Percentiles rank a stretch among this genome's conserved stretches.
These are phyloP conservation scores for Acanthosepion pharaonis DNA, from an alignment of 2,888 invertebrate genomes.

Conservation along the genomic window DNA sequence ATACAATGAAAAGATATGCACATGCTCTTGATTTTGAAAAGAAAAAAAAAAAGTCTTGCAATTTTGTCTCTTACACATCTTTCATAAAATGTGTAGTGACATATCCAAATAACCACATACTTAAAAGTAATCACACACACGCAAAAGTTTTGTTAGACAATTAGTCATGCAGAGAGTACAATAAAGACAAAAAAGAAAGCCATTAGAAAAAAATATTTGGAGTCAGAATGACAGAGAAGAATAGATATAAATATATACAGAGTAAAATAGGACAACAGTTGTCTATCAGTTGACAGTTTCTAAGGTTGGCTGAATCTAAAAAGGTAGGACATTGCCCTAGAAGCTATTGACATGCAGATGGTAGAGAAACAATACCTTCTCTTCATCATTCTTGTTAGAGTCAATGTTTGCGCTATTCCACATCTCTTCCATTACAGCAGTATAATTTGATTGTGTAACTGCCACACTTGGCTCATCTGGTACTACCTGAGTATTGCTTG, in stretches of 20 bases:
- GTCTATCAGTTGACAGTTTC: neutral
- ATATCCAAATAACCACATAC: neutral
- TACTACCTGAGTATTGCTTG: slow-evolving; percentile 41
- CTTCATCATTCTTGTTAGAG: slow-evolving; percentile 45
- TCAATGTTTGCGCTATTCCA: slow-evolving; percentile 40
- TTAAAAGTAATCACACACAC: neutral
- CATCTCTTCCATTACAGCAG: slow-evolving; percentile 47
- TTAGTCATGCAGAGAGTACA: neutral
- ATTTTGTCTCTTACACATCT: neutral
- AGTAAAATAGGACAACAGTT: neutral
- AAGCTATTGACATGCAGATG: slow-evolving; percentile 43
- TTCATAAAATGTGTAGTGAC: neutral
- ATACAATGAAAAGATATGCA: neutral
- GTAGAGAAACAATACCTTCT: slow-evolving; percentile 43
- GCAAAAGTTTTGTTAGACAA: neutral
- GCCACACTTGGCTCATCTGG: slow-evolving; percentile 40
- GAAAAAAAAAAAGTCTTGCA: neutral
- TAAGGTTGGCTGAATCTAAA: neutral
- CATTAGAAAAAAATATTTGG: neutral
- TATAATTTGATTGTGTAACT: slow-evolving; percentile 44
- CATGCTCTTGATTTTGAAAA: neutral
- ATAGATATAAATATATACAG: neutral
- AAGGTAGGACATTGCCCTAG: neutral
- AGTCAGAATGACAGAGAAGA: neutral
- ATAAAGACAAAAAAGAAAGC: neutral